phyloP scores from a whole-genome alignment of 2,888 invertebrate species.

The Apoda limacodes region DNA sequence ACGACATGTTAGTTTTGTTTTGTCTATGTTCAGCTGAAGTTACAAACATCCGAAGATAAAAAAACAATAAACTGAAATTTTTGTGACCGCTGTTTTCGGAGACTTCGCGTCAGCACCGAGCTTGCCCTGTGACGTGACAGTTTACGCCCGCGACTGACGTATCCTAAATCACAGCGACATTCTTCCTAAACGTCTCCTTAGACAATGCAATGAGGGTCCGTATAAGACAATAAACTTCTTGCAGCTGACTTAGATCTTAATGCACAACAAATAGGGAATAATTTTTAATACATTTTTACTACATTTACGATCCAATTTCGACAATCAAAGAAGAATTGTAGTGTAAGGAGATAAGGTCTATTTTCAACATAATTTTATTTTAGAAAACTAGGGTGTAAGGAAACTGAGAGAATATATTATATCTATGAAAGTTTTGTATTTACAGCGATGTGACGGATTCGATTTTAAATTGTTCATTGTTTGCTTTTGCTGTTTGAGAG shows the following conservation, averaged over 20 bases:
- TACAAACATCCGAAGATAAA: neutral
- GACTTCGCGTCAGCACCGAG: too few relatives aligned
- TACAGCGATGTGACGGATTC: constrained; percentile 44
- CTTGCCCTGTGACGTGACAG: constrained; percentile 37
- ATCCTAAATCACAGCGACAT: constrained; percentile 63
- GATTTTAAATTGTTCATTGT: constrained; percentile 51
- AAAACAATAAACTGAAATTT: constrained; percentile 14
- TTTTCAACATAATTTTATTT: constrained; percentile 16
- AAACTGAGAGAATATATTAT: constrained; percentile 23
- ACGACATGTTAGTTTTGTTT: too few relatives aligned
- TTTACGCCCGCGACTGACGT: constrained; percentile 50
- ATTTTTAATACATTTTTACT: too few relatives aligned
- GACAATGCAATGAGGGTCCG: constrained; percentile 45
- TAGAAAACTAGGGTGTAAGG: constrained; percentile 20
- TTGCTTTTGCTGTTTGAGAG: constrained; percentile 25
- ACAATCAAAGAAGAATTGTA: too few relatives aligned
- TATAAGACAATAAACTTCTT: constrained; percentile 9
- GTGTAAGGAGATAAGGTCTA: constrained; percentile 16
- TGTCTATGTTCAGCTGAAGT: too few relatives aligned
- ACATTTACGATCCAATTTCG: too few relatives aligned
- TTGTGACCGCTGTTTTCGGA: constrained; percentile 29
- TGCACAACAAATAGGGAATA: too few relatives aligned
- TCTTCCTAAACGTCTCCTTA: constrained; percentile 49
- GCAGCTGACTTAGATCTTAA: too few relatives aligned
- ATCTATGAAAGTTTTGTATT: constrained; percentile 44